Evolutionary conservation across 2,888 invertebrate species (phyloP), one percentile per base, ranked within the genome.

Genomic region (Timema podura): DNA sequence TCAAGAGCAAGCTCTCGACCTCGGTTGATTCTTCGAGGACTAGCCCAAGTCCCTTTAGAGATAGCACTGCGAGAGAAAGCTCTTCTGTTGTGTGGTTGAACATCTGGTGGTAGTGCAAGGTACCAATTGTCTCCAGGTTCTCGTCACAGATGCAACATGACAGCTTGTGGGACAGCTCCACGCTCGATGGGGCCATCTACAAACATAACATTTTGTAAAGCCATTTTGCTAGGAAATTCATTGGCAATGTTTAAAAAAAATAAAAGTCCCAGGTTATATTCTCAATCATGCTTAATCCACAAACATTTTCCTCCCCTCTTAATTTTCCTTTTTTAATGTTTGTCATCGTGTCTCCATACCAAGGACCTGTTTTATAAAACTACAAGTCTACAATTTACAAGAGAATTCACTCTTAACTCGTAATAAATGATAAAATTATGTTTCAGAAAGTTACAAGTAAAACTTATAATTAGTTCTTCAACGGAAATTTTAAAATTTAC

Each of bases 21-120:
- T 44, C 64, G 3, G 44, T 44, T 64, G 64, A 6, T 30, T 64
- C 44, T 44, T 64, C 30, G n/a, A 44, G n/a, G 13, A 46, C 47
- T 16, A 68, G 49, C 7, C 68, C 70, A 54, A 68, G 46, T 6
- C 70, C 70, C 57, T 57, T 57, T n/a, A 70, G 15, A 5, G 59
- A 44, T 11, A 72, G 49, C 5, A 74, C 46, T 15, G 73, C 74
- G 11, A 74, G 66, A n/a, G 74, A 74, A 15, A 74, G 47, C 51
- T 74, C 74, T 13, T 71, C 71, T 30, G 70, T 59, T 11, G 71
- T 72, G 61, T 74, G 74, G n/a, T 57, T 70, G 16, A 65, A 66
- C 69, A 73, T 72, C 47, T 74, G 74, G 54, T 74, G 74, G 44
- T 57, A 66, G 54, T 74, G 74, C 13, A 69, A 45, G 44, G 49